Evolutionary conservation across 2,797 vertebrate species (phyloP), one percentile per base, ranked within the genome.

Genomic region (Craterocephalus amniculus): DNA sequence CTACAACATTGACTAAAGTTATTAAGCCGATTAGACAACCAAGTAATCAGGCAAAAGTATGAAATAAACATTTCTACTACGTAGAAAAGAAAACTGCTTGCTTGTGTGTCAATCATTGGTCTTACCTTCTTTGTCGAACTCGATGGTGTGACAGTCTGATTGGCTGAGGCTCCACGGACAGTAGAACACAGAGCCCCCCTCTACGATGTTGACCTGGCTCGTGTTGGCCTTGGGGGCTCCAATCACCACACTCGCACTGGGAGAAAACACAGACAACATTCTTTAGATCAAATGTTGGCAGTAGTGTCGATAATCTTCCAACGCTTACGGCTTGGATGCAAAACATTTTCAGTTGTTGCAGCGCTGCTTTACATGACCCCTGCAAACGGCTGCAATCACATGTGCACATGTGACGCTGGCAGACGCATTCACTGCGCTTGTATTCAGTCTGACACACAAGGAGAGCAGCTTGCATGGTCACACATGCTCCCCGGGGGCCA

Each of bases 181-280:
- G 91, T 96, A 94, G 89, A 95, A 97, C 55, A 97, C 97, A 0
- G 96, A 94, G 8, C 97, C 97, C 24, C 96, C 96, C 75, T 97
- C 94, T 22, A 70, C 92, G 34, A 97, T 78, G 9, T 93, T 85
- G 0, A 82, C 83, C 86, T 97, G 96, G 57, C 83, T 95, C 3
- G 96, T 97, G 88, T 94, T 94, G 71, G 96, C 96, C 82, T 96
- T 97, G 59, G 97, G 97, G 4, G 97, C 97, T 43, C 97, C 97
- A 16, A 97, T 92, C 78, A 98, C 89, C 82, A 98, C 91, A 51
- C 96, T 96, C 57, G 90, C 91, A 65, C 96, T 98, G n/a, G 35
- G 67, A n/a, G 87, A 40, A 77, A 9, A 85, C 12, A 81, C 16
- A 51, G 32, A 66, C 24, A 43, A 71, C 9, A 34, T 35, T 55